Conservation (phyloP, 2,797 vertebrate species). For the Lepilemur septentrionalis region DNA sequence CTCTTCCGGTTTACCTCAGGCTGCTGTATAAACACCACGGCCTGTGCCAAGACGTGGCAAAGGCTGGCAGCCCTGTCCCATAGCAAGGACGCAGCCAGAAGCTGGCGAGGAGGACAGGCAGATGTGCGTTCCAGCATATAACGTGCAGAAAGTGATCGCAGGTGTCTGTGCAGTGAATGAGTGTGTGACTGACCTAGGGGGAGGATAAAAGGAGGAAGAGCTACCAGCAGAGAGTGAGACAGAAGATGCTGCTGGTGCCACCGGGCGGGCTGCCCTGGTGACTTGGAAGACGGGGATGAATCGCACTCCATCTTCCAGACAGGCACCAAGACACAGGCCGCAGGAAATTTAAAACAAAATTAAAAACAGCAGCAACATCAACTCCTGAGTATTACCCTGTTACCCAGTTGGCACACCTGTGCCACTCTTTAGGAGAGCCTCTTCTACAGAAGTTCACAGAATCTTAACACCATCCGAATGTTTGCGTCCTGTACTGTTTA, state of each 20-base stretch:
- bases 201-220: background rate
- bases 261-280: background rate
- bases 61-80: background rate
- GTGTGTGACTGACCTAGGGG: background rate
- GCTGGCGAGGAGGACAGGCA: background rate
- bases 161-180: background rate
- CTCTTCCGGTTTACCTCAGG: background rate
- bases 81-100: background rate
- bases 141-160: background rate
- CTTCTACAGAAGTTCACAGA: background rate
- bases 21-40: background rate
- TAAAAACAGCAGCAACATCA: background rate
- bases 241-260: background rate
- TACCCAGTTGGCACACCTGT: background rate
- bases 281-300: background rate
- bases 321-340: background rate
- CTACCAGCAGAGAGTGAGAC: no score
- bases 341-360: background rate
- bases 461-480: background rate
- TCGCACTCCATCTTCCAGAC: background rate
- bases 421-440: background rate
- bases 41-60: background rate
- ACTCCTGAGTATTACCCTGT: background rate
- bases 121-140: background rate
- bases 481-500: background rate